phyloP scores from a whole-genome alignment of 2,797 vertebrate genomes.

The Microctenopoma lineatum region DNA sequence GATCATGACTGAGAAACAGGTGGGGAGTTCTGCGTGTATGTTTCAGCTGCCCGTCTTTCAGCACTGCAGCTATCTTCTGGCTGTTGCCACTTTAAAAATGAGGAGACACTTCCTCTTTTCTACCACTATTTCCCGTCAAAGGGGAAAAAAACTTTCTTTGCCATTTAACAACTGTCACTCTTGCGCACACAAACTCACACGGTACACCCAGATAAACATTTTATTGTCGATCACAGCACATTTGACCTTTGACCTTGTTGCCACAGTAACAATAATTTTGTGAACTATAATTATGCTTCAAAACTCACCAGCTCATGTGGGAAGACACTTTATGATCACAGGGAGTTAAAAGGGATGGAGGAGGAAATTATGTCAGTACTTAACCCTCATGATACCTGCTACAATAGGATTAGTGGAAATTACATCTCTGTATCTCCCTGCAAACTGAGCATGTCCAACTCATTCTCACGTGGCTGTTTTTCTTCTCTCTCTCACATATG shows the following conservation, averaged over 20 bases:
- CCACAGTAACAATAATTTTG: conserved; percentile 1
- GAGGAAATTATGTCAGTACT: conserved; percentile 45
- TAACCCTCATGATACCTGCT: conserved; percentile 7
- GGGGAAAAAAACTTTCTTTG: conserved; percentile 28
- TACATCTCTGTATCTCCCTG: conserved; percentile 25
- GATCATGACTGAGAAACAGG: conserved; percentile 61
- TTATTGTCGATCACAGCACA: neutral
- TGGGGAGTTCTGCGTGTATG: conserved; percentile 41
- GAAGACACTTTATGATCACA: conserved; percentile 21
- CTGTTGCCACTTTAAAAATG: conserved; percentile 51
- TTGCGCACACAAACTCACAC: neutral
- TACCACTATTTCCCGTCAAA: conserved; percentile 52
- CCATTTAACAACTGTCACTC: conserved; percentile 22
- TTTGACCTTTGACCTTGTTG: conserved; percentile 33
- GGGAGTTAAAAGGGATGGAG: conserved; percentile 30
- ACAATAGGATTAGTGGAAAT: conserved; percentile 26
- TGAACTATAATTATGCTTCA: conserved; percentile 30
- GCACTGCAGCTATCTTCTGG: conserved; percentile 52
- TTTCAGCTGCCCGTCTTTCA: conserved; percentile 51
- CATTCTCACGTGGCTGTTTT: conserved; percentile 23
- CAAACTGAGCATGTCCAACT: conserved; percentile 33
- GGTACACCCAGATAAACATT: neutral
- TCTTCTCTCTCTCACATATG: conserved; percentile 15
- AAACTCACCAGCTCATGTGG: conserved; percentile 28
- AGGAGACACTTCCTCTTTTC: conserved; percentile 67